phyloP scores from a whole-genome alignment of 2,113 vertebrate species.

The Rhodinocichla rosea region DNA sequence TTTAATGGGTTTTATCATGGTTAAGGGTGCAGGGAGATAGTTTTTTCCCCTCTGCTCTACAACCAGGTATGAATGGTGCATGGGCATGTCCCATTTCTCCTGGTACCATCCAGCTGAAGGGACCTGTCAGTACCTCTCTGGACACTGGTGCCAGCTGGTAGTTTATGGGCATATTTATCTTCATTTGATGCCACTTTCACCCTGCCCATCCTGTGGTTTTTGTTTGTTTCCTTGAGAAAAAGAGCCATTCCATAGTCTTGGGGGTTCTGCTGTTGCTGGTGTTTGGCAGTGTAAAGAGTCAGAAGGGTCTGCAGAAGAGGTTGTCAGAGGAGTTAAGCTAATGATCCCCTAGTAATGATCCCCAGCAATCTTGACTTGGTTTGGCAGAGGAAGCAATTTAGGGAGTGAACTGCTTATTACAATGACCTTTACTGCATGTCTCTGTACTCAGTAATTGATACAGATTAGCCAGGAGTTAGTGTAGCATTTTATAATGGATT shows the following conservation, averaged over 20 bases:
- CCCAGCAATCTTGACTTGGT: neutral
- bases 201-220: neutral
- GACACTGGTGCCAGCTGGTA: neutral
- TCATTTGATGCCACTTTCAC: neutral
- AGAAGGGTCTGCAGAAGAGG: slow-evolving; percentile 3
- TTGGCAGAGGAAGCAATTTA: slow-evolving; percentile 31
- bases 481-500: slow-evolving; percentile 33
- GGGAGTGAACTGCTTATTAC: slow-evolving; percentile 12
- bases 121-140: neutral
- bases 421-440: slow-evolving; percentile 29
- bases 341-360: neutral
- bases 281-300: neutral
- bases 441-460: slow-evolving; percentile 30
- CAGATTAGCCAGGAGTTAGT: slow-evolving; percentile 31
- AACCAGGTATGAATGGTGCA: neutral
- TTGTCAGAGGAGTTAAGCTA: neutral
- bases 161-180: neutral
- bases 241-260: neutral
- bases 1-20: neutral
- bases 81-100: neutral
- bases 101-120: neutral
- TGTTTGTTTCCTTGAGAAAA: neutral
- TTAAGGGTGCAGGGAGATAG: neutral
- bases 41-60: neutral
- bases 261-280: neutral